phyloP scores from a whole-genome alignment of 2,797 vertebrate genomes.

The Pseudochirops cupreus region DNA sequence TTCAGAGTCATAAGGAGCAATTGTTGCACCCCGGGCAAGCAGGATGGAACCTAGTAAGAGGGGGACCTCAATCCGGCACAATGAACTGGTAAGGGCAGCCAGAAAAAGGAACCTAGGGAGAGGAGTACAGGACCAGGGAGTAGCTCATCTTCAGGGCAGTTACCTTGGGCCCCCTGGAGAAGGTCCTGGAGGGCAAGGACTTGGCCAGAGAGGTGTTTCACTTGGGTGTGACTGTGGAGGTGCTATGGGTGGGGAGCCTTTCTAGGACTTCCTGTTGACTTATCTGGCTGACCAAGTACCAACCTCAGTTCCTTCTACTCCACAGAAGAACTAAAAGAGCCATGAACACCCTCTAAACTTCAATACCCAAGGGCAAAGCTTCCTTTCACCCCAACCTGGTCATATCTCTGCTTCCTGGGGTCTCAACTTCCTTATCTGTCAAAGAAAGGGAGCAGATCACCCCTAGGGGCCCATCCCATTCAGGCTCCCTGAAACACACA shows the following conservation, averaged over 20 bases:
- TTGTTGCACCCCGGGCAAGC: neutral
- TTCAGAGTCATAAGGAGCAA: neutral
- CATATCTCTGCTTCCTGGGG: neutral
- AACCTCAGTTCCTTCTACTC: neutral
- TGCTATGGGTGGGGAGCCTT: neutral
- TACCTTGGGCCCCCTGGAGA: neutral
- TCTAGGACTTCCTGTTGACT: neutral
- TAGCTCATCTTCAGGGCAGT: neutral
- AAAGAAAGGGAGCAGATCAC: neutral
- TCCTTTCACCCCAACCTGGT: neutral
- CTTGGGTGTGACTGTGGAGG: neutral
- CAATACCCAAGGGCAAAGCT: neutral
- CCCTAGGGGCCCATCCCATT: neutral
- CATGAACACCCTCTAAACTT: neutral
- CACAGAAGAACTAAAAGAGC: neutral
- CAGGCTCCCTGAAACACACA: neutral
- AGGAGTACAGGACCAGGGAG: neutral
- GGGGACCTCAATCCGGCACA: neutral
- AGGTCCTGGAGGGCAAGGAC: neutral
- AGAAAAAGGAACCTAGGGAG: neutral
- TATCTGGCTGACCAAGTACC: neutral
- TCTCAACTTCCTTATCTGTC: neutral
- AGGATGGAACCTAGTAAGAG: neutral
- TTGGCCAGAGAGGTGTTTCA: neutral
- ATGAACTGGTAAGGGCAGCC: neutral